Conservation (phyloP, 2,113 vertebrate genomes). For the Corydoras maculifer region DNA sequence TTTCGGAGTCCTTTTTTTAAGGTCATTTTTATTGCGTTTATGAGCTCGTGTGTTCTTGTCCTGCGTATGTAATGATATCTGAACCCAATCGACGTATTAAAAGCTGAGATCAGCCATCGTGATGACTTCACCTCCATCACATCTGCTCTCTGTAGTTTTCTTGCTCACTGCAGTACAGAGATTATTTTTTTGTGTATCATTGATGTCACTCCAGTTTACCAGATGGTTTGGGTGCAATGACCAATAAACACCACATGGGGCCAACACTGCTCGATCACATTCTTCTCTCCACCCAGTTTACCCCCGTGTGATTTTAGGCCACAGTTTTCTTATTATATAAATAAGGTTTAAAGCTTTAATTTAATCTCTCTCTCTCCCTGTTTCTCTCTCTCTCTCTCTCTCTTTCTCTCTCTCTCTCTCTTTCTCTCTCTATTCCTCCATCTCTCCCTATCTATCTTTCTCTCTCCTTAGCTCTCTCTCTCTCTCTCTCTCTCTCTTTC, state of each 20-base stretch:
- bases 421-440: no score
- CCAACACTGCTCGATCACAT: constrained; percentile 9
- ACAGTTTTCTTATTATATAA: neutral
- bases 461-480: no score
- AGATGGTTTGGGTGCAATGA: constrained; percentile 29
- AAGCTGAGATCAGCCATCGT: no score
- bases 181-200: neutral
- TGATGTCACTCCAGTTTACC: neutral
- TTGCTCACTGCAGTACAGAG: no score
- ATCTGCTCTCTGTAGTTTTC: no score
- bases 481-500: no score
- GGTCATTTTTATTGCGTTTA: constrained; percentile 15
- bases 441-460: no score
- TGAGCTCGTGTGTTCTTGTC: neutral
- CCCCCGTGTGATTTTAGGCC: neutral
- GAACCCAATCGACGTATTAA: neutral
- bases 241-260: constrained; percentile 36
- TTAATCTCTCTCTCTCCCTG: no score
- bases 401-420: no score
- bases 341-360: no score
- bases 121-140: no score
- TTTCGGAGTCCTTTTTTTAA: neutral
- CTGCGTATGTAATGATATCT: neutral
- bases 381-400: no score
- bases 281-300: neutral